Conservation (phyloP, 1,140 invertebrate genomes). For the Drosophila micromelanica region DNA sequence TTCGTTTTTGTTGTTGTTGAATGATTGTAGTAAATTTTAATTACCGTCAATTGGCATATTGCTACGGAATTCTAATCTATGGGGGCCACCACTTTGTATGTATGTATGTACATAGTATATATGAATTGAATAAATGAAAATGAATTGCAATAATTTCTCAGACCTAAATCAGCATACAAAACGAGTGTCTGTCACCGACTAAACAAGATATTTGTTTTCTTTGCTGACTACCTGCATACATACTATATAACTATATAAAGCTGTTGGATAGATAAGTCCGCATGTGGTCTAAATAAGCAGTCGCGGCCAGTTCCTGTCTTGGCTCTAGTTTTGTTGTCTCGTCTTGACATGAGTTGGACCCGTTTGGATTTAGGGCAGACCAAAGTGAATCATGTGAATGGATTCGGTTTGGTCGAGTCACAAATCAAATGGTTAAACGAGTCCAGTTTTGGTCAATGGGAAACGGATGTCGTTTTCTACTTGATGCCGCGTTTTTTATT, state of each 20-base stretch:
- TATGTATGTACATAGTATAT: conserved; percentile 53
- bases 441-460: conserved; percentile 50
- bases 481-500: conserved; percentile 12
- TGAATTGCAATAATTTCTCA: conserved; percentile 55
- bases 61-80: conserved; percentile 32
- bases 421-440: conserved; percentile 46
- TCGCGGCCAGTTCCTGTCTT: conserved; percentile 45
- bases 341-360: conserved; percentile 42
- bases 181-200: conserved; percentile 8
- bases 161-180: conserved; percentile 37
- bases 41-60: conserved; percentile 36
- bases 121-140: conserved; percentile 71
- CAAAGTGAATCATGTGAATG: conserved; percentile 50
- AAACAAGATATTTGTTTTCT: conserved; percentile 38
- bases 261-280: conserved; percentile 14
- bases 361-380: conserved; percentile 63
- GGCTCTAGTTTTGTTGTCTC: conserved; percentile 31
- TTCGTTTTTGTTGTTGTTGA: not conserved
- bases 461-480: conserved; percentile 58
- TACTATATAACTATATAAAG: not conserved
- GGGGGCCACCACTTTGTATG: conserved; percentile 48
- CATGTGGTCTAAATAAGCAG: conserved; percentile 33
- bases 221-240: conserved; percentile 22
- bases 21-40: conserved; percentile 40
- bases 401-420: conserved; percentile 48